Conservation (phyloP, 2,113 vertebrate species). For the Mungos mungo region DNA sequence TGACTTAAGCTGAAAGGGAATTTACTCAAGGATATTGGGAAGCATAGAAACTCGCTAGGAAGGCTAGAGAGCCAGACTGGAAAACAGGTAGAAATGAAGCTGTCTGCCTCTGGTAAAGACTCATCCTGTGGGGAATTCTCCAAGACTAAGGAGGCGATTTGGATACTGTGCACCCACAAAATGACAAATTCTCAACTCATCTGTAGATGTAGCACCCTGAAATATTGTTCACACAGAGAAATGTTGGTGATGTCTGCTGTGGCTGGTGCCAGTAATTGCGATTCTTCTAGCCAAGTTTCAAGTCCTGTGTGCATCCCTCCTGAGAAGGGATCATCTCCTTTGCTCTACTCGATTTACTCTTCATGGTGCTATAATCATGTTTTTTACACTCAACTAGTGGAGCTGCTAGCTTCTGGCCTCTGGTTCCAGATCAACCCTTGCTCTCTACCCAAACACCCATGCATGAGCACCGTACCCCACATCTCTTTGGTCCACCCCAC, state of each 20-base stretch:
- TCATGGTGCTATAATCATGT: not conserved
- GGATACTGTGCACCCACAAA: not conserved
- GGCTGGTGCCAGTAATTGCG: not conserved
- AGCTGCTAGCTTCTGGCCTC: not conserved
- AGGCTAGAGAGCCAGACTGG: not conserved
- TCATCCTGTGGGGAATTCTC: not conserved
- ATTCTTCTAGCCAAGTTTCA: not conserved
- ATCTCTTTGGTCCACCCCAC: not conserved
- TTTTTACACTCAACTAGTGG: not conserved
- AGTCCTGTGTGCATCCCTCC: not conserved
- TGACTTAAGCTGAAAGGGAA: not conserved
- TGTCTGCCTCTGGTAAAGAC: not conserved
- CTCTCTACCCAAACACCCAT: not conserved
- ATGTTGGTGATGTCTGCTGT: not conserved
- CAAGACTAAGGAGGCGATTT: not conserved
- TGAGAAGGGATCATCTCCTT: not conserved
- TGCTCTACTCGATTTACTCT: not conserved
- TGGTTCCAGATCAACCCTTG: not conserved
- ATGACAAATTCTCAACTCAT: not conserved
- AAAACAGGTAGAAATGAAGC: not conserved
- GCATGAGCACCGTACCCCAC: not conserved
- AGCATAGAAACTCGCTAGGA: not conserved
- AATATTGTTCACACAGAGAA: not conserved
- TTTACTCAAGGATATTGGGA: slow-evolving; percentile 8
- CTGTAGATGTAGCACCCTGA: not conserved